phyloP scores from a whole-genome alignment of 2,797 vertebrate species.

The Darevskia mixta region DNA sequence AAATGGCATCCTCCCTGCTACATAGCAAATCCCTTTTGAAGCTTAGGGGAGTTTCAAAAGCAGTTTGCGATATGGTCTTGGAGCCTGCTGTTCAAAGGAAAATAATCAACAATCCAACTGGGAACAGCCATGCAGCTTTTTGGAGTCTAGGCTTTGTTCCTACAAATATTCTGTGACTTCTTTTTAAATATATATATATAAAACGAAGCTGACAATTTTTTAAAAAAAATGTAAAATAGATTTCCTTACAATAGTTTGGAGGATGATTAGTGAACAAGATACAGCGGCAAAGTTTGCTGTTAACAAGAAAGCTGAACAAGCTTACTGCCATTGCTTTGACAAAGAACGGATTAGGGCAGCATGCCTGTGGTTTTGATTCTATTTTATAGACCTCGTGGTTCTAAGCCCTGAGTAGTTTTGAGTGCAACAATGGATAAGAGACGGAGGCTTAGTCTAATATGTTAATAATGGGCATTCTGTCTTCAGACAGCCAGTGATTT shows the following conservation, averaged over 20 bases:
- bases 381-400: conserved; percentile 1
- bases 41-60: not conserved
- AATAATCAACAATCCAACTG: not conserved
- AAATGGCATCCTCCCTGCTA: not conserved
- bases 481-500: conserved; percentile 26
- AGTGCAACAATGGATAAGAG: conserved; percentile 14
- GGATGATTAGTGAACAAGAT: not conserved
- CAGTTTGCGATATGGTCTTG: not conserved
- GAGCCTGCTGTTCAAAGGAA: not conserved
- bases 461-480: conserved; percentile 24
- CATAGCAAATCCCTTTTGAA: not conserved
- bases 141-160: not conserved
- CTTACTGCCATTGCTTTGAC: not conserved
- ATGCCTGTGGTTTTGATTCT: conserved; percentile 9
- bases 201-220: not conserved
- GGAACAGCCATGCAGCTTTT: not conserved
- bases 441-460: conserved; percentile 5
- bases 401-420: not conserved
- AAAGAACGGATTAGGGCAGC: conserved; percentile 10
- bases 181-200: not conserved
- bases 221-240: not conserved
- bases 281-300: conserved; percentile 3
- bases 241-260: not conserved
- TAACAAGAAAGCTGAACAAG: conserved; percentile 19
- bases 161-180: not conserved